Evolutionary conservation across 2,797 vertebrate genomes (phyloP), one percentile per base, ranked within the genome.

Genomic region (Acanthiza pusilla): DNA sequence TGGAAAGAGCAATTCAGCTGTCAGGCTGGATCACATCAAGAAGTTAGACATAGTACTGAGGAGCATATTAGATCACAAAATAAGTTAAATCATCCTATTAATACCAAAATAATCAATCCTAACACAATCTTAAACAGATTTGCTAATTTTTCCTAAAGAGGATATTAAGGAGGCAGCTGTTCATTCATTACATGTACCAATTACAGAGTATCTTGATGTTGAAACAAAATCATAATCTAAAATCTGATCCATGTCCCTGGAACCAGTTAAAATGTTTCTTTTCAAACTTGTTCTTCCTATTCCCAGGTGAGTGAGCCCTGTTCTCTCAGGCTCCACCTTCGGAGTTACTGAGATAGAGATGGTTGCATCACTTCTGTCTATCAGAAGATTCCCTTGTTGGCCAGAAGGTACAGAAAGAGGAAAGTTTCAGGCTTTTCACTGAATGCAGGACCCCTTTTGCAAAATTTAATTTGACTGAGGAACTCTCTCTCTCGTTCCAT

Each of bases 21-120:
- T 90, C 91, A 93, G 57, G 26, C 30, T 87, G 65, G 81, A 92
- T 77, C 45, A 91, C 77, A 75, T 80, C 84, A 95, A 74, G 63
- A 92, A 89, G 84, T 92, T 74, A 80, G 61, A 68, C n/a, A 45
- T 36, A 77, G 57, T 67, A 30, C 61, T 92, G 75, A 51, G 47
- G 89, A 92, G 30, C 25, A 58, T 47, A 74, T 89, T 87, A 74
- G 36, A 86, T 72, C 54, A 81, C 20, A 88, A 90, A 93, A 82
- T 51, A 81, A 48, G n/a, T 66, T 85, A 86, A 90, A 77, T 72
- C n/a, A 77, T 60, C 57, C 32, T 65, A 54, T 85, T 94, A 88
- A 91, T 85, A 65, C 30, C 34, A 71, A 90, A 95, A 94, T 89
- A 77, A 74, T 86, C 6, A 68, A 38, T 77, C 47, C 61, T 77